These are phyloP conservation scores for Lydus trimaculatus DNA, from an alignment of 2,888 invertebrate genomes.

Conservation along the genomic window DNA sequence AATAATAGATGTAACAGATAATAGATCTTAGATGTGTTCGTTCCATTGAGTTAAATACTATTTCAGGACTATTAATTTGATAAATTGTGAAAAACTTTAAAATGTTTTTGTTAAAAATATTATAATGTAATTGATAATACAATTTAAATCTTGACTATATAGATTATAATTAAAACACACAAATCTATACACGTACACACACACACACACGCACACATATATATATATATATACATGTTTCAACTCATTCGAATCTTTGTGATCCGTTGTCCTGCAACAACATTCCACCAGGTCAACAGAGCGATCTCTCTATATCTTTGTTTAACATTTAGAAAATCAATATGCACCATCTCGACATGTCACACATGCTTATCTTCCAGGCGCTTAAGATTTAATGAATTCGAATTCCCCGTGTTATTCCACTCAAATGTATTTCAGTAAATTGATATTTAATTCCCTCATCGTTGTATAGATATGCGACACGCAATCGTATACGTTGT, in stretches of 20 bases:
- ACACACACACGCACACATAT: neutral
- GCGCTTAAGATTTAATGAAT: conserved; percentile 55
- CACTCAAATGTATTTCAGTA: conserved; percentile 52
- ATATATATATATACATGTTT: neutral
- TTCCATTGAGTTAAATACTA: neutral
- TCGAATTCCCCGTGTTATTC: conserved; percentile 51
- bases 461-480: conserved; percentile 44
- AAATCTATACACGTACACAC: no score
- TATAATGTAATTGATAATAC: neutral
- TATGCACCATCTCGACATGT: conserved; percentile 46
- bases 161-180: conserved; percentile 33
- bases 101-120: neutral
- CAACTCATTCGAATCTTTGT: conserved; percentile 38
- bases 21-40: neutral
- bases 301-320: conserved; percentile 44
- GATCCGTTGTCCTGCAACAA: conserved; percentile 49
- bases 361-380: conserved; percentile 49
- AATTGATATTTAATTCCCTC: conserved; percentile 54
- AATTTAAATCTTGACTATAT: conserved; percentile 16
- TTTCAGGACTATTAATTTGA: conserved; percentile 4
- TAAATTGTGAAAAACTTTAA: neutral
- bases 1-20: neutral
- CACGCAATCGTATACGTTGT: conserved; percentile 38
- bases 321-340: conserved; percentile 33
- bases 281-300: conserved; percentile 53